Percentiles rank a stretch among this genome's conserved stretches.
phyloP scores from a whole-genome alignment of 2,113 vertebrate species.

The Amphiprion ocellaris region DNA sequence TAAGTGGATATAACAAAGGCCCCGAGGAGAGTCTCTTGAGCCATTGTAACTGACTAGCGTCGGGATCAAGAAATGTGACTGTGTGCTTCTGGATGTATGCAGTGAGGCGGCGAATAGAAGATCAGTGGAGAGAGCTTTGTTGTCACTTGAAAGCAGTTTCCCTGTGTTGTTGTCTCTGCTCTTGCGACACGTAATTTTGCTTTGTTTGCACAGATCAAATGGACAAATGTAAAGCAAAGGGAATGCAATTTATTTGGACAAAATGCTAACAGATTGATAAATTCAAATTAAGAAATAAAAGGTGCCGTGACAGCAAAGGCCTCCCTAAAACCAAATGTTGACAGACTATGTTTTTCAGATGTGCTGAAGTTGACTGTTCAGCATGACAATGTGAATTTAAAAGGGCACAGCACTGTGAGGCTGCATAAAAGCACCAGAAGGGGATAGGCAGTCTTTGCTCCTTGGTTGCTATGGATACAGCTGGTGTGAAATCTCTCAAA shows the following conservation, averaged over 20 bases:
- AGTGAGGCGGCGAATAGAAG: background rate
- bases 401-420: slow-evolving; percentile 7
- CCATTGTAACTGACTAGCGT: slow-evolving; percentile 30
- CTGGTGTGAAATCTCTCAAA: slow-evolving; percentile 20
- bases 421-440: slow-evolving; percentile 22
- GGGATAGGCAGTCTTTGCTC: slow-evolving; percentile 11
- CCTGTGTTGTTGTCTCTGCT: background rate
- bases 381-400: slow-evolving; percentile 19
- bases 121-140: background rate
- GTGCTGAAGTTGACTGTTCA: background rate
- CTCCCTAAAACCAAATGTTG: slow-evolving; percentile 30
- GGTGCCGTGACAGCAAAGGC: background rate
- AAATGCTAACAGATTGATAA: background rate
- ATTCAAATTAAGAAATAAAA: background rate
- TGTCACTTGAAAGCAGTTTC: background rate
- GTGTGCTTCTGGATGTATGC: background rate
- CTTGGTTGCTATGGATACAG: slow-evolving; percentile 46
- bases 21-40: slow-evolving; percentile 16
- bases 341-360: slow-evolving; percentile 19
- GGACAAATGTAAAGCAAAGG: background rate
- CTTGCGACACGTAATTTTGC: background rate
- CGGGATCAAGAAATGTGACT: slow-evolving; percentile 4
- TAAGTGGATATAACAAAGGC: slow-evolving; percentile 38
- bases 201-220: background rate
- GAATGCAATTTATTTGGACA: background rate